phyloP scores from a whole-genome alignment of 1,140 invertebrate species.

The Pachyrhynchus sulphureomaculatus region DNA sequence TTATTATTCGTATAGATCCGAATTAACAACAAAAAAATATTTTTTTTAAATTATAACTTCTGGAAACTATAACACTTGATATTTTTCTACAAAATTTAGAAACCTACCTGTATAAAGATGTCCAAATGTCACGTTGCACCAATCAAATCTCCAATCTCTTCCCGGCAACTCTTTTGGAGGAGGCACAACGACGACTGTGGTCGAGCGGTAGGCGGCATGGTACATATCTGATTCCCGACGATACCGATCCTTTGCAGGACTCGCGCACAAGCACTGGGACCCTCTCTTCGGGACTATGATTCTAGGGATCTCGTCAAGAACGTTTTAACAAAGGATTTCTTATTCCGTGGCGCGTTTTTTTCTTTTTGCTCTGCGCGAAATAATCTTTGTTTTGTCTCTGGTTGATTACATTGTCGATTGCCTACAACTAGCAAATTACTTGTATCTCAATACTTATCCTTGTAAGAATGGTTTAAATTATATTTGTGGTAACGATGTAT shows the following conservation, averaged over 20 bases:
- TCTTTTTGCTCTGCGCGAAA: constrained; percentile 26
- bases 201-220: constrained; percentile 13
- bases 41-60: no score
- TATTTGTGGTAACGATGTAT: no score
- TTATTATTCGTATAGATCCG: no score
- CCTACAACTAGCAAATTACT: neutral
- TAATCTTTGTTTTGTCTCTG: constrained; percentile 16
- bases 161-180: neutral
- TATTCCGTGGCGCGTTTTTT: constrained; percentile 23
- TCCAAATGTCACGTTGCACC: constrained; percentile 18
- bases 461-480: no score
- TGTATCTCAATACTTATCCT: no score
- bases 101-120: neutral
- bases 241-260: constrained; percentile 15
- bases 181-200: constrained; percentile 13
- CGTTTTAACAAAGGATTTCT: constrained; percentile 27
- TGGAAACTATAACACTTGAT: no score
- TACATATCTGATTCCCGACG: constrained; percentile 18
- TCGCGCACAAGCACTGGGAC: constrained; percentile 29
- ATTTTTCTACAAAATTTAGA: no score
- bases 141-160: neutral
- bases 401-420: constrained; percentile 9
- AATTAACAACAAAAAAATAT: no score
- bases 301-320: constrained; percentile 16
- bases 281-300: constrained; percentile 12